Conservation (phyloP, 2,797 vertebrate species). For the Phoxinus dragarum region DNA sequence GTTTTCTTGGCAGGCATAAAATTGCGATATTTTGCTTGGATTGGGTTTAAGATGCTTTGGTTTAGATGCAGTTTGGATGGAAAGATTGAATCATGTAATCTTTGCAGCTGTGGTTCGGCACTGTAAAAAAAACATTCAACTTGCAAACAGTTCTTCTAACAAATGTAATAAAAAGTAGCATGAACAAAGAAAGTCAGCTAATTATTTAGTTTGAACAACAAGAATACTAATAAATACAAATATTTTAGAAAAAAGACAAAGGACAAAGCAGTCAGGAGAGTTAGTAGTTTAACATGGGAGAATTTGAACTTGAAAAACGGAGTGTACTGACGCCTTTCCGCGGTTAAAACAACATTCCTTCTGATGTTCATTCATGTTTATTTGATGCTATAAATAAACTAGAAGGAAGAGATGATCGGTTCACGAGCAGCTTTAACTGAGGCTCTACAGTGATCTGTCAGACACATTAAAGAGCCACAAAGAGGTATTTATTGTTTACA, state of each 20-base stretch:
- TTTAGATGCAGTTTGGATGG: neutral
- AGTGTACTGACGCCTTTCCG: too few relatives aligned
- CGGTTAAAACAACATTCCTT: too few relatives aligned
- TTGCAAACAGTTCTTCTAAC: neutral
- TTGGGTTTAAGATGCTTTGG: neutral
- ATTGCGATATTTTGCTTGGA: neutral
- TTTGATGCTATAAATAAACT: too few relatives aligned
- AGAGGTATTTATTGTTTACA: too few relatives aligned
- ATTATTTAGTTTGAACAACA: neutral
- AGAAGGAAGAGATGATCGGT: too few relatives aligned
- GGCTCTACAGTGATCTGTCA: too few relatives aligned
- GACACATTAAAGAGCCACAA: too few relatives aligned
- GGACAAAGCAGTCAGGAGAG: too few relatives aligned
- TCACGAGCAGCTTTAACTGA: too few relatives aligned
- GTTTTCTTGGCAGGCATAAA: conserved; percentile 59
- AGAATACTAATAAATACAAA: neutral
- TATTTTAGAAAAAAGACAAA: neutral
- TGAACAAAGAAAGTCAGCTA: neutral
- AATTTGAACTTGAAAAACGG: too few relatives aligned
- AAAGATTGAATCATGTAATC: neutral
- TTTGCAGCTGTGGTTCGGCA: neutral
- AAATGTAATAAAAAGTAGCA: neutral
- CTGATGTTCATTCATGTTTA: too few relatives aligned
- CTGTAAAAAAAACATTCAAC: neutral
- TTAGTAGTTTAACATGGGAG: too few relatives aligned